phyloP scores from a whole-genome alignment of 2,888 invertebrate genomes.

The Heliconius hortense region DNA sequence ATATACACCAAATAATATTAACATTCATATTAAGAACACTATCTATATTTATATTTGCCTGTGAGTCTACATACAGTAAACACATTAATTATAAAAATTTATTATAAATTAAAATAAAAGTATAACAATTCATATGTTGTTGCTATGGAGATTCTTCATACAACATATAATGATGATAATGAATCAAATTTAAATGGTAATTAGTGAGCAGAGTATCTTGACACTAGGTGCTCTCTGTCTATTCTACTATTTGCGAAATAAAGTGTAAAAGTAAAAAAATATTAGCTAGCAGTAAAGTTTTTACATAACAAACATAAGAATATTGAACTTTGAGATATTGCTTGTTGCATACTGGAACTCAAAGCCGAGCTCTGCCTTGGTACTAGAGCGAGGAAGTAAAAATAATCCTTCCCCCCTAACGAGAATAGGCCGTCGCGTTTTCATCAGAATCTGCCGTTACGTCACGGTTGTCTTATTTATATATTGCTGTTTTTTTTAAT shows the following conservation, averaged over 20 bases:
- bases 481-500: not conserved
- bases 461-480: not conserved
- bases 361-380: not conserved
- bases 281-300: too few species aligned
- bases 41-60: not conserved
- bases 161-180: not conserved
- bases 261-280: too few species aligned
- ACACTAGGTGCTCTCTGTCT: not conserved
- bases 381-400: not conserved
- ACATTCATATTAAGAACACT: not conserved
- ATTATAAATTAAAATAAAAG: not conserved
- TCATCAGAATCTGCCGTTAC: not conserved
- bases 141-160: not conserved
- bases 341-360: not conserved
- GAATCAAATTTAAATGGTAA: not conserved
- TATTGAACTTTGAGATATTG: not conserved
- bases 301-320: too few species aligned
- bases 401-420: not conserved
- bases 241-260: too few species aligned
- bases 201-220: not conserved
- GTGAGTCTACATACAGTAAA: not conserved
- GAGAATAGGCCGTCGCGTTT: not conserved
- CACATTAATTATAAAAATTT: not conserved
- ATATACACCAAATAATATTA: not conserved
- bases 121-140: not conserved